Base-by-base conservation (phyloP, 2,888 invertebrate species). In the Phyllotreta cruciferae region DNA sequence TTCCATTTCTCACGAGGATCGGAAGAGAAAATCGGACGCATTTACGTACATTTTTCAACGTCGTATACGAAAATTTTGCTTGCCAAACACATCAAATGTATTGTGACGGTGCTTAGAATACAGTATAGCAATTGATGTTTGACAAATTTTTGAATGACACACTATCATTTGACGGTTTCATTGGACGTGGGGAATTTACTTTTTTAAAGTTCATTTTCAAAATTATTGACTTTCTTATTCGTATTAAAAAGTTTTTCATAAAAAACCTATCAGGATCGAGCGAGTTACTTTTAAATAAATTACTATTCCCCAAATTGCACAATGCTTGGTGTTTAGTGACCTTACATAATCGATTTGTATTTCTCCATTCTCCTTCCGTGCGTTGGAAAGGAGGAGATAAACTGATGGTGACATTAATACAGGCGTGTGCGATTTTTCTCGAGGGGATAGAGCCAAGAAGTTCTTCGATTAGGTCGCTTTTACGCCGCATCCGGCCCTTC, bases 41-140 rank as follows among this genome's bases (percentile, higher is more conserved):
- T 62, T 64, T 63, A 62, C 63, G 54, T 56, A 57, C 65, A 63
- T 68, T 60, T 64, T 65, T 56, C 65, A 65, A 66, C 63, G 60
- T 62, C 60, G 63, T 62, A 68, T 68, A 72, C 70, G 63, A 67
- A 72, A 70, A 70, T 69, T 71, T 71, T 67, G 67, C 61, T 41
- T 35, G 42, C 57, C 57, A 58, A 58, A 58, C 57, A 50, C 50
- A 58, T 58, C 35, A 58, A 35, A 34, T 8, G 35, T 9, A 44
- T 11, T 13, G 39, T 24, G 14, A 38, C 47, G 47, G 39, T 49
- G 52, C 52, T 54, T 64, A 7, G 47, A 47, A 44, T 47, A 47
- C 11, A 11, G 49, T 57, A n/a, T n/a, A 14, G 44, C 36, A 34
- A 8, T 8, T 56, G 41, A 55, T 56, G 35, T 56, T 49, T 47